Percentiles rank a stretch among this genome's conserved stretches.
phyloP scores from a whole-genome alignment of 2,797 vertebrate species.

The Uromys caudimaculatus region DNA sequence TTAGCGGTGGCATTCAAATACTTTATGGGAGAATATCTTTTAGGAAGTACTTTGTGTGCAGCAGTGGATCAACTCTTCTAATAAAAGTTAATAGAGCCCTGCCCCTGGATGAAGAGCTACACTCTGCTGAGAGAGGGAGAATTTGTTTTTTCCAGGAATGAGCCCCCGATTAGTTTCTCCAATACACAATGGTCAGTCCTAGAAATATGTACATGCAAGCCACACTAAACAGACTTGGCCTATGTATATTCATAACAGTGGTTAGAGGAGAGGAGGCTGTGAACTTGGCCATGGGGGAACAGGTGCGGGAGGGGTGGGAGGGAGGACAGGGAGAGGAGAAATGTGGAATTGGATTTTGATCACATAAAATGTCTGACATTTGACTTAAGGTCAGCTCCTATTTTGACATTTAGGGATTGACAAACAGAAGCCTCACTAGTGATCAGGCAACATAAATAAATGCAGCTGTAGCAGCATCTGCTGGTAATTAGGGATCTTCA shows the following conservation, averaged over 20 bases:
- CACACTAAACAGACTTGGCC: background rate
- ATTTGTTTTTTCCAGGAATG: background rate
- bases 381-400: background rate
- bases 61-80: background rate
- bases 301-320: background rate
- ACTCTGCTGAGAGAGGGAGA: background rate
- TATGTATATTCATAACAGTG: background rate
- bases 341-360: background rate
- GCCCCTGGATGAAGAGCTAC: too few relatives aligned
- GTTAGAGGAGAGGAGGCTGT: background rate
- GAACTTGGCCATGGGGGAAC: background rate
- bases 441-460: background rate
- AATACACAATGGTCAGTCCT: background rate
- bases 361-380: background rate
- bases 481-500: background rate
- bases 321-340: background rate
- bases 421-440: background rate
- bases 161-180: background rate
- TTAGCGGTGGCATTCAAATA: background rate
- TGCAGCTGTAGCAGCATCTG: background rate
- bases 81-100: background rate
- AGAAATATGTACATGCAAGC: background rate
- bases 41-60: background rate
- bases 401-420: background rate
- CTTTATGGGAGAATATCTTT: background rate